Conservation (phyloP, 2,113 vertebrate species). For the Triplophysa siluroides region DNA sequence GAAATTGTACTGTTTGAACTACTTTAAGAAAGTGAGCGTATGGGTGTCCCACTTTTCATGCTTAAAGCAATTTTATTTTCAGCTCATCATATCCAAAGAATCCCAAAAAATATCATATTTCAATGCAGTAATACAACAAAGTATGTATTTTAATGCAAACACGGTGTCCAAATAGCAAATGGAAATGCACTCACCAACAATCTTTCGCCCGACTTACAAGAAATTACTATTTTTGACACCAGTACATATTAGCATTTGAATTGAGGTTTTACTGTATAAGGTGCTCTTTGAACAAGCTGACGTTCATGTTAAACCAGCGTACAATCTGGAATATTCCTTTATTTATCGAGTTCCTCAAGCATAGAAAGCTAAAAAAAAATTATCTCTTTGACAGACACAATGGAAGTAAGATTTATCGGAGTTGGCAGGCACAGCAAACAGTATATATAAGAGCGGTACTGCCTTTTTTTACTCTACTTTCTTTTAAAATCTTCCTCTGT, state of each 20-base stretch:
- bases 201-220: background rate
- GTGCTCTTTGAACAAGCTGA: slow-evolving; percentile 7
- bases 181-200: slow-evolving; percentile 14
- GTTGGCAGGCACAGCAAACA: slow-evolving; percentile 26
- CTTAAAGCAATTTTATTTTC: slow-evolving; percentile 30
- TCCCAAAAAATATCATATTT: background rate
- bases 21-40: background rate
- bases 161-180: slow-evolving; percentile 4
- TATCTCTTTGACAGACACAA: slow-evolving; percentile 14
- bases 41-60: slow-evolving; percentile 7
- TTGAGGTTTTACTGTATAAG: slow-evolving; percentile 15
- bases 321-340: slow-evolving; percentile 18
- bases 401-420: slow-evolving; percentile 3
- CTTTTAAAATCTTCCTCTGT: slow-evolving; percentile 48
- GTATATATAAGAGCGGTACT: background rate
- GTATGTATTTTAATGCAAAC: slow-evolving; percentile 17
- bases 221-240: slow-evolving; percentile 19
- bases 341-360: slow-evolving; percentile 15
- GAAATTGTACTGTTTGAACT: background rate
- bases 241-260: slow-evolving; percentile 46
- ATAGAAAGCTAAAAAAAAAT: slow-evolving; percentile 1
- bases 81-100: slow-evolving; percentile 15
- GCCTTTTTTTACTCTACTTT: background rate
- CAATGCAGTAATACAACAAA: slow-evolving; percentile 30
- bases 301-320: slow-evolving; percentile 14